Evolutionary conservation across 2,888 invertebrate species (phyloP).

Genomic region (Stratiomys singularior): DNA sequence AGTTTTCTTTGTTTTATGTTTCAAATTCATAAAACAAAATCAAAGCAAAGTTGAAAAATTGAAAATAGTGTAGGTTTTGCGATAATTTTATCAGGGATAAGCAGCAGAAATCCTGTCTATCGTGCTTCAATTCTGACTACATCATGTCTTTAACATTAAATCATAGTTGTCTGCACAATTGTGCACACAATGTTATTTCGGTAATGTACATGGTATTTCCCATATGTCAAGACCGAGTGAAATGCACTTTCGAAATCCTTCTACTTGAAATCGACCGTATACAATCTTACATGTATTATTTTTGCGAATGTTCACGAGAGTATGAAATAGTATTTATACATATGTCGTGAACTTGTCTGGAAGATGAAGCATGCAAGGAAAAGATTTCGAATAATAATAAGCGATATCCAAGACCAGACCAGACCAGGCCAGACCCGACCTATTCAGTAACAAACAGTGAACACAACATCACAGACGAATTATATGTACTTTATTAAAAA

Average conservation of each 20-base stretch:
- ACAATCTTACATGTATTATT: too few relatives aligned
- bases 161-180: background rate
- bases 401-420: background rate
- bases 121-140: background rate
- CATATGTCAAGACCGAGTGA: too few relatives aligned
- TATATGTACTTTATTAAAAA: slow-evolving; percentile 36
- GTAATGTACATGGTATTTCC: too few relatives aligned
- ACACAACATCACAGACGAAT: slow-evolving; percentile 22
- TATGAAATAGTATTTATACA: slow-evolving; percentile 15
- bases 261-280: too few relatives aligned
- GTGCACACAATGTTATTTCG: too few relatives aligned
- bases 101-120: background rate
- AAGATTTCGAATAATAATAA: slow-evolving; percentile 19
- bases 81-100: too few relatives aligned
- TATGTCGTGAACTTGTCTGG: slow-evolving; percentile 8
- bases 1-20: too few relatives aligned
- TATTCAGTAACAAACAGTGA: slow-evolving; percentile 8
- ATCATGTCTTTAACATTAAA: background rate
- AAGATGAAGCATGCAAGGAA: slow-evolving; percentile 7
- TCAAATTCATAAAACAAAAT: too few relatives aligned
- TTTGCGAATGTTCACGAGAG: slow-evolving; percentile 1
- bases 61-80: too few relatives aligned
- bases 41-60: too few relatives aligned
- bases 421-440: background rate
- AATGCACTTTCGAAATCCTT: too few relatives aligned